These are phyloP conservation scores for Baccha elongata DNA, from an alignment of 2,888 invertebrate species.

Conservation along the genomic window DNA sequence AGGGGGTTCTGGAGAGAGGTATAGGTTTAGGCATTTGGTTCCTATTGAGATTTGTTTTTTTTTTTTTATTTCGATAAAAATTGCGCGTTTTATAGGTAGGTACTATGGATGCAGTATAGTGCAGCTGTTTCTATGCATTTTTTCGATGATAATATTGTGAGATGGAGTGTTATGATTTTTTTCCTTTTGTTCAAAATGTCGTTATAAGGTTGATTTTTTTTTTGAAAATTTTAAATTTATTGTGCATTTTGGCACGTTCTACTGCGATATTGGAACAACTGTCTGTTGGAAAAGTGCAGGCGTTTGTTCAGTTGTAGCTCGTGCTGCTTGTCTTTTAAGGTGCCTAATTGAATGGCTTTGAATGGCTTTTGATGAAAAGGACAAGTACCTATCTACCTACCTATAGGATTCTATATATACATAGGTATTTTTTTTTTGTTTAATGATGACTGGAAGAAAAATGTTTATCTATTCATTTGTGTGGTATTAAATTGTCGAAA, in stretches of 20 bases:
- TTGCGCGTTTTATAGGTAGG: constrained; percentile 64
- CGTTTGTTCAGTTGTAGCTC: constrained; percentile 28
- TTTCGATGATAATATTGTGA: constrained; percentile 18
- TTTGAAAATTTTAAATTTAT: constrained; percentile 46
- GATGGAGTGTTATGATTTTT: constrained; percentile 47
- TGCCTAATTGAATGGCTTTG: too few relatives aligned
- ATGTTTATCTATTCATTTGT: too few relatives aligned
- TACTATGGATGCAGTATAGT: constrained; percentile 52
- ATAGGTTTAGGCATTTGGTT: neutral
- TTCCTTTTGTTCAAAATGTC: constrained; percentile 27
- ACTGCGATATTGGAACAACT: constrained; percentile 40
- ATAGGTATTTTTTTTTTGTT: too few relatives aligned
- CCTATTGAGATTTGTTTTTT: constrained; percentile 3
- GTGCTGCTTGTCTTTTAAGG: constrained; percentile 19
- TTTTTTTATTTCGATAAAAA: constrained; percentile 27
- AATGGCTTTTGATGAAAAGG: too few relatives aligned
- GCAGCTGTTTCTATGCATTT: constrained; percentile 46
- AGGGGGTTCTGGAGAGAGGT: constrained; percentile 36
- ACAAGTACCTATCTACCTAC: too few relatives aligned
- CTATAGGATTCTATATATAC: too few relatives aligned
- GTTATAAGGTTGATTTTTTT: constrained; percentile 14
- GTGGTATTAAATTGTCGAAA: too few relatives aligned
- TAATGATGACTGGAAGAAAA: too few relatives aligned
- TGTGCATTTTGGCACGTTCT: constrained; percentile 66
- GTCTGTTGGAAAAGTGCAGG: constrained; percentile 54